phyloP scores from a whole-genome alignment of 2,888 invertebrate genomes.

The Troilus luridus region DNA sequence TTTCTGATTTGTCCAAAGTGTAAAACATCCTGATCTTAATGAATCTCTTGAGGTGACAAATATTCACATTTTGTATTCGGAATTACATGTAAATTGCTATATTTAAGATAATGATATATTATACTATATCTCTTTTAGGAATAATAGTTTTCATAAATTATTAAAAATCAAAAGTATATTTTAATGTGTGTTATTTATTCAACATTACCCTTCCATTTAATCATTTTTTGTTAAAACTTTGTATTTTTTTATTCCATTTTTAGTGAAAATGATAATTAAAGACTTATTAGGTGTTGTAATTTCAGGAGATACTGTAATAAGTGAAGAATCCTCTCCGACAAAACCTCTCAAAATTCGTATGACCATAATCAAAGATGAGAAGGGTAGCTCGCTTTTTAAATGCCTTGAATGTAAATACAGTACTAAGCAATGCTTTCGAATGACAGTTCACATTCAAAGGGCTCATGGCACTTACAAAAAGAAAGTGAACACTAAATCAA shows the following conservation, averaged over 20 bases:
- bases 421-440: neutral
- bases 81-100: neutral
- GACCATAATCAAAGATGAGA: slow-evolving; percentile 26
- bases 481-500: neutral
- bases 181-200: neutral
- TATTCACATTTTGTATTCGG: neutral
- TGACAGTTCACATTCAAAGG: slow-evolving; percentile 41
- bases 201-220: neutral
- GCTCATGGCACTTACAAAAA: slow-evolving; percentile 38
- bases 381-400: slow-evolving; percentile 22
- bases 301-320: neutral
- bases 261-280: neutral
- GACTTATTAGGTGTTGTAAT: slow-evolving; percentile 29
- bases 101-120: neutral
- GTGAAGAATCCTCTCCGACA: neutral
- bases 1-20: neutral
- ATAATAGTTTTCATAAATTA: neutral
- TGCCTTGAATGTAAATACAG: slow-evolving; percentile 40
- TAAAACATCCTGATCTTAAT: neutral
- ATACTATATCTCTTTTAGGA: neutral
- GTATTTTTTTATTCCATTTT: neutral
- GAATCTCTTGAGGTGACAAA: neutral
- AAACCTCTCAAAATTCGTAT: slow-evolving; percentile 42
- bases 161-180: neutral
- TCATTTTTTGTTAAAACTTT: neutral